Percentiles rank a stretch among this genome's conserved stretches.
These are phyloP conservation scores for Brachionichthys hirsutus DNA, from an alignment of 2,113 vertebrate species.

Conservation along the genomic window DNA sequence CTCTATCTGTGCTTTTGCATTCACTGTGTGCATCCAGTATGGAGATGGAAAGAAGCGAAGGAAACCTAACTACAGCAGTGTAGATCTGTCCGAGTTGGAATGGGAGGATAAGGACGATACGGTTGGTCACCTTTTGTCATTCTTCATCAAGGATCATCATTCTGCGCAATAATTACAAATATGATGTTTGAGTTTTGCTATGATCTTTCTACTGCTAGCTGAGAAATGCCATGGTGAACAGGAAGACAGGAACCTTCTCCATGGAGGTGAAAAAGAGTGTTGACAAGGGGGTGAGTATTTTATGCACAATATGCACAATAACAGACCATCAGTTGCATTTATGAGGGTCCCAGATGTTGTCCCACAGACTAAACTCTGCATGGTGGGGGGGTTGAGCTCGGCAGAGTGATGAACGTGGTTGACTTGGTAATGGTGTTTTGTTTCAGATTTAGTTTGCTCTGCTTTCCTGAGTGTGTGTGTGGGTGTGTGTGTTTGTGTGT, in stretches of 20 bases:
- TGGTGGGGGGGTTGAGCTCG: slow-evolving; percentile 54
- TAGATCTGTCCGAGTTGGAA: slow-evolving; percentile 96
- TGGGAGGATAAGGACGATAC: slow-evolving; percentile 97
- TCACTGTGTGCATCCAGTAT: slow-evolving; percentile 77
- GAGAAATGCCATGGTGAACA: slow-evolving; percentile 97
- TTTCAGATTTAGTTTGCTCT: slow-evolving; percentile 64
- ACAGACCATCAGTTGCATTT: slow-evolving; percentile 18
- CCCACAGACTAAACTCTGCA: slow-evolving; percentile 42
- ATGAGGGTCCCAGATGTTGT: slow-evolving; percentile 18
- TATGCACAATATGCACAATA: not conserved
- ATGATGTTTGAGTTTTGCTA: not conserved
- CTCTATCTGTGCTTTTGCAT: slow-evolving; percentile 26
- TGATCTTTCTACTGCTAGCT: slow-evolving; percentile 74
- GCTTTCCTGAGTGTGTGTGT: slow-evolving; percentile 51
- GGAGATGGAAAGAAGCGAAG: slow-evolving; percentile 93
- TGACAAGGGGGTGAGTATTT: slow-evolving; percentile 91
- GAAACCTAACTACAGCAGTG: slow-evolving; percentile 95
- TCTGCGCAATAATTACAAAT: not conserved
- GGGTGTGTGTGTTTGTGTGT: slow-evolving; percentile 61
- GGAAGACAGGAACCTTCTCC: slow-evolving; percentile 94
- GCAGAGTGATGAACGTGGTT: slow-evolving; percentile 47
- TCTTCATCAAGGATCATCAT: not conserved
- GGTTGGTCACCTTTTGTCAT: slow-evolving; percentile 75
- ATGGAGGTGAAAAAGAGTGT: slow-evolving; percentile 99
- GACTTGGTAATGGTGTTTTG: slow-evolving; percentile 57